A percentile compares a stretch with the other conserved stretches of the same genome.
phyloP scores from a whole-genome alignment of 2,888 invertebrate species.

The Stenotaenia linearis region DNA sequence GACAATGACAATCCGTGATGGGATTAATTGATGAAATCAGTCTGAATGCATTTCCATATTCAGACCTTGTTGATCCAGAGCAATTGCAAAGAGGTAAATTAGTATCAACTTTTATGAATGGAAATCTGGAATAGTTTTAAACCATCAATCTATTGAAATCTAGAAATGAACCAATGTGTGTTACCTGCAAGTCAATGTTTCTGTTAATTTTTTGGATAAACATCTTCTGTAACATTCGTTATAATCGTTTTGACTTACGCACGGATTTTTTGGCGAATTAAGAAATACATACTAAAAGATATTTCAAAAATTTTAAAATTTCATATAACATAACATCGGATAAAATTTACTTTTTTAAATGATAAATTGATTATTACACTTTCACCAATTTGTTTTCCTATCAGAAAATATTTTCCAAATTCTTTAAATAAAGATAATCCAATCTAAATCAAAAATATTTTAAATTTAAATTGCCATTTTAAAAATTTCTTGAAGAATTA shows the following conservation, averaged over 20 bases:
- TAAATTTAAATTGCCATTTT: no score
- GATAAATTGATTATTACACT: no score
- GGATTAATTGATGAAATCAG: background rate
- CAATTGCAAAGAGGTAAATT: background rate
- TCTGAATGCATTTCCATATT: background rate
- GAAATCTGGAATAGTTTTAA: background rate
- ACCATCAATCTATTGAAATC: background rate
- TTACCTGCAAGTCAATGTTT: background rate
- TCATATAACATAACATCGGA: background rate
- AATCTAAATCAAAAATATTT: no score
- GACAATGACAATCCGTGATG: background rate
- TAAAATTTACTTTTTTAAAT: background rate
- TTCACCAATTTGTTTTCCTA: no score
- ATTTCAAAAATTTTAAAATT: background rate
- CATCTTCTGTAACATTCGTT: background rate
- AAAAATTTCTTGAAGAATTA: no score
- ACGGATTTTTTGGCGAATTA: background rate
- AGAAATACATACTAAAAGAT: background rate
- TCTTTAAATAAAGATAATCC: no score
- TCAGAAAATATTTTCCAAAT: no score
- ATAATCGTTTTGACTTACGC: background rate
- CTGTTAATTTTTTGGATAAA: background rate
- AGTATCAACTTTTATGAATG: background rate
- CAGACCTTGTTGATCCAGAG: background rate
- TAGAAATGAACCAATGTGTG: no score